Percentiles rank a stretch among this genome's conserved stretches.
Evolutionary conservation across 2,888 invertebrate genomes (phyloP).

Genomic region (Netelia melanura): DNA sequence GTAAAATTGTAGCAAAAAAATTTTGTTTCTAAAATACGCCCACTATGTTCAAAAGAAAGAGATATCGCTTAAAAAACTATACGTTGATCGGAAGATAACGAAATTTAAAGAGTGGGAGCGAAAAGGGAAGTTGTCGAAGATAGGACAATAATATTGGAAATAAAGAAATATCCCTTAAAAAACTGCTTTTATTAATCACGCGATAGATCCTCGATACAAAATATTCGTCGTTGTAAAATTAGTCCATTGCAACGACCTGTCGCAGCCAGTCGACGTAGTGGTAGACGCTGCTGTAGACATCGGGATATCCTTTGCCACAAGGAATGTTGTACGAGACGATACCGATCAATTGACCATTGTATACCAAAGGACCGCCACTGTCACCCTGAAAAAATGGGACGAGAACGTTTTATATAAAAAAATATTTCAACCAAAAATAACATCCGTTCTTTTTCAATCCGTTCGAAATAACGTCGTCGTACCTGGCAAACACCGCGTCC

Average conservation of each 20-base stretch:
- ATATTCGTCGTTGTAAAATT: neutral
- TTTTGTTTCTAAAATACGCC: too few species aligned
- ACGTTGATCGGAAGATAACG: too few species aligned
- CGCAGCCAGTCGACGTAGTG: conserved; percentile 58
- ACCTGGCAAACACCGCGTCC: conserved; percentile 42
- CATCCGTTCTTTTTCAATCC: too few species aligned
- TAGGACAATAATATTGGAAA: too few species aligned
- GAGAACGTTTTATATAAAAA: neutral
- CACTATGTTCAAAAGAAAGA: too few species aligned
- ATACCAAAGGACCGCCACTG: conserved; percentile 69
- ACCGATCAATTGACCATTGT: conserved; percentile 63
- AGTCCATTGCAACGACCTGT: conserved; percentile 5
- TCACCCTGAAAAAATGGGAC: conserved; percentile 66
- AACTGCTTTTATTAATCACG: neutral
- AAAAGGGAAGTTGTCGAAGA: too few species aligned
- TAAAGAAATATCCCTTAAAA: neutral
- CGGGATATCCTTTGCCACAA: conserved; percentile 68
- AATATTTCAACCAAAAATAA: neutral
- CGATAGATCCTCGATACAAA: neutral
- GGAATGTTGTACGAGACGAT: conserved; percentile 60
- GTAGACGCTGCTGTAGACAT: conserved; percentile 67
- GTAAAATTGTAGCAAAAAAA: too few species aligned
- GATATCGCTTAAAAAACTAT: too few species aligned
- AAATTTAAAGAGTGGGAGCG: too few species aligned
- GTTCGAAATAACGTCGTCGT: neutral